These are phyloP conservation scores for Nothobranchius furzeri DNA, from an alignment of 2,113 vertebrate species.

Conservation along the genomic window DNA sequence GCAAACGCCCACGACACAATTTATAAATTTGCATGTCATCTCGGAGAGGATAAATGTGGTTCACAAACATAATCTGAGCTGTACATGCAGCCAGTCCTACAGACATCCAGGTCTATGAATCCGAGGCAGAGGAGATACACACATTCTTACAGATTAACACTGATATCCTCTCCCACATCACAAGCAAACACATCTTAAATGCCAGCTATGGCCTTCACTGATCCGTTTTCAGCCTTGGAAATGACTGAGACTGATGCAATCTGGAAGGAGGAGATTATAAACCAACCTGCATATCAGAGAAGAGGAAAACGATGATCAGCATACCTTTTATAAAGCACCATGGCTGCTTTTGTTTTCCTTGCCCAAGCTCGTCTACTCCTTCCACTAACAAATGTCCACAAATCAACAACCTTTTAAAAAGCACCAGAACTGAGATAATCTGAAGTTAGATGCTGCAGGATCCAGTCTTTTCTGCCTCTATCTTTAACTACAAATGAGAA, in stretches of 20 bases:
- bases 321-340: slow-evolving; percentile 86
- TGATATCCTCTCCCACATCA: slow-evolving; percentile 24
- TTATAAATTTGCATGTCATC: neutral
- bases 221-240: slow-evolving; percentile 36
- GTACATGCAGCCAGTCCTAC: slow-evolving; percentile 22
- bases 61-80: neutral
- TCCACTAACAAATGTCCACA: slow-evolving; percentile 18
- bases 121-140: slow-evolving; percentile 27
- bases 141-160: slow-evolving; percentile 32
- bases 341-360: slow-evolving; percentile 51
- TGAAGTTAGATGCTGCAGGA: slow-evolving; percentile 83
- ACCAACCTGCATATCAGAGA: neutral
- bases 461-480: slow-evolving; percentile 85
- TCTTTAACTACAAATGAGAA: slow-evolving; percentile 97
- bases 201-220: slow-evolving; percentile 37
- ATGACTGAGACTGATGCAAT: slow-evolving; percentile 56
- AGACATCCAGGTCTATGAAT: slow-evolving; percentile 16
- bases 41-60: slow-evolving; percentile 11
- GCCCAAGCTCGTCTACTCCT: slow-evolving; percentile 35
- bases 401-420: slow-evolving; percentile 15
- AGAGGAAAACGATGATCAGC: slow-evolving; percentile 46
- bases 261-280: slow-evolving; percentile 41
- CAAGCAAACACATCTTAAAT: slow-evolving; percentile 25
- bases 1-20: neutral
- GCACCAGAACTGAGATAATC: slow-evolving; percentile 54